A percentile compares a stretch with the other conserved stretches of the same genome.
Evolutionary conservation across 2,888 invertebrate genomes (phyloP).

Genomic region (Leptinotarsa peninsularis): DNA sequence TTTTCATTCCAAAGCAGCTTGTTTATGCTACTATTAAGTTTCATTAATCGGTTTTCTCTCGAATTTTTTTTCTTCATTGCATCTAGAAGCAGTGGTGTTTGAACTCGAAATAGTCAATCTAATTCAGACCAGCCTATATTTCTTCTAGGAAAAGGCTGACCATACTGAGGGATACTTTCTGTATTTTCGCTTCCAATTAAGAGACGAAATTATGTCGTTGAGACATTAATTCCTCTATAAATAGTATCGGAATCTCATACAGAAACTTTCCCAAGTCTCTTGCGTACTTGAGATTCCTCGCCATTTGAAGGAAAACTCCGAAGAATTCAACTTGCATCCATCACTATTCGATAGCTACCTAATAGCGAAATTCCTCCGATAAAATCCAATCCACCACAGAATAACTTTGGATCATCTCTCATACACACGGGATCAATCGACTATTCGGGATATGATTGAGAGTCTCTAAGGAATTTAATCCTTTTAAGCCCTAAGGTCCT

Average conservation of each 20-base stretch:
- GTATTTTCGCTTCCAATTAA: too few species aligned
- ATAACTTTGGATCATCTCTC: constrained; percentile 21
- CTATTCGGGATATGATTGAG: constrained; percentile 13
- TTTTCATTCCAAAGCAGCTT: too few species aligned
- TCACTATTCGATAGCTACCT: constrained; percentile 22
- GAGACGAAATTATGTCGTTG: too few species aligned
- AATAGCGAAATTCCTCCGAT: constrained; percentile 17
- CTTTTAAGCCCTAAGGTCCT: constrained; percentile 10
- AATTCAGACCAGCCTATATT: too few species aligned
- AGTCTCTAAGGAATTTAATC: constrained; percentile 15
- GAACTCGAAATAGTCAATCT: too few species aligned
- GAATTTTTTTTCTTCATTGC: too few species aligned
- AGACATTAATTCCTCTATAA: background rate
- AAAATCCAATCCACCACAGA: constrained; percentile 24
- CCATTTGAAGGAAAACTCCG: background rate
- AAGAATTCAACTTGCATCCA: constrained; percentile 15
- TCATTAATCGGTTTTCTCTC: too few species aligned
- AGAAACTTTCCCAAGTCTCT: background rate
- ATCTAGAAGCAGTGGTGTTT: too few species aligned
- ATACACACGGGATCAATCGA: constrained; percentile 21
- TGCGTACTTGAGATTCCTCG: background rate
- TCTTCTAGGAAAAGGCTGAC: too few species aligned
- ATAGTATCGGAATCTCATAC: background rate
- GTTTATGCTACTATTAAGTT: too few species aligned
- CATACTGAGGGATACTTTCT: too few species aligned